These are phyloP conservation scores for Orchesella flavescens DNA, from an alignment of 2,888 invertebrate genomes.

Conservation along the genomic window DNA sequence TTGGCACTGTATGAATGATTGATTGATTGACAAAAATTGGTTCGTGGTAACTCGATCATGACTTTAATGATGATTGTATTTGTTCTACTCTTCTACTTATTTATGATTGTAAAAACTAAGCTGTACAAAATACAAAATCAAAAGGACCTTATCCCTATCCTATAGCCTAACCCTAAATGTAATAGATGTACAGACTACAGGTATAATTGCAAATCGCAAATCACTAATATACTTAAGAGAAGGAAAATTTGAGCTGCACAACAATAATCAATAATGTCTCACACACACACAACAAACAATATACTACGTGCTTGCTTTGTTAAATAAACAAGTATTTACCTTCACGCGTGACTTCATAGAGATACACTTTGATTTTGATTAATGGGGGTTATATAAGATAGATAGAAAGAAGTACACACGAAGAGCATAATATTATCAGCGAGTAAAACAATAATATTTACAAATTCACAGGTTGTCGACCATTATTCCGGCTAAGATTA, in stretches of 20 bases:
- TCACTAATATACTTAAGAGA: slow-evolving; percentile 48
- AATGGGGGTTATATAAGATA: slow-evolving; percentile 25
- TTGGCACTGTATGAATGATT: slow-evolving; percentile 40
- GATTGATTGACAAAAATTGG: slow-evolving; percentile 49
- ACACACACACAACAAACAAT: slow-evolving; percentile 13
- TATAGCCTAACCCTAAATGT: not conserved
- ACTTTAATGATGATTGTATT: slow-evolving; percentile 46
- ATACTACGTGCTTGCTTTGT: slow-evolving; percentile 53
- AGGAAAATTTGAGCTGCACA: not conserved
- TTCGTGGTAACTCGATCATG: slow-evolving; percentile 48
- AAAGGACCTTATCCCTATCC: too few species aligned
- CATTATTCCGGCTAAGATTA: slow-evolving; percentile 31
- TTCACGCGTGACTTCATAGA: slow-evolving; percentile 51
- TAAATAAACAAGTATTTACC: slow-evolving; percentile 43
- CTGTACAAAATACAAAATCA: too few species aligned
- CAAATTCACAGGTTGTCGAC: slow-evolving; percentile 39
- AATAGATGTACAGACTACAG: not conserved
- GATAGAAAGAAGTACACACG: too few species aligned
- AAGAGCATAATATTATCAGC: slow-evolving; percentile 1
- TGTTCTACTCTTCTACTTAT: too few species aligned
- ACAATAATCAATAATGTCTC: not conserved
- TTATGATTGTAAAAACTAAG: slow-evolving; percentile 26
- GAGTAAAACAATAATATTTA: not conserved
- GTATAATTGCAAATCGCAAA: slow-evolving; percentile 45
- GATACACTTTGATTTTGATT: slow-evolving; percentile 41